Evolutionary conservation across 2,797 vertebrate genomes (phyloP), one percentile per base, ranked within the genome.

Genomic region (Cryptoblepharus egeriae): DNA sequence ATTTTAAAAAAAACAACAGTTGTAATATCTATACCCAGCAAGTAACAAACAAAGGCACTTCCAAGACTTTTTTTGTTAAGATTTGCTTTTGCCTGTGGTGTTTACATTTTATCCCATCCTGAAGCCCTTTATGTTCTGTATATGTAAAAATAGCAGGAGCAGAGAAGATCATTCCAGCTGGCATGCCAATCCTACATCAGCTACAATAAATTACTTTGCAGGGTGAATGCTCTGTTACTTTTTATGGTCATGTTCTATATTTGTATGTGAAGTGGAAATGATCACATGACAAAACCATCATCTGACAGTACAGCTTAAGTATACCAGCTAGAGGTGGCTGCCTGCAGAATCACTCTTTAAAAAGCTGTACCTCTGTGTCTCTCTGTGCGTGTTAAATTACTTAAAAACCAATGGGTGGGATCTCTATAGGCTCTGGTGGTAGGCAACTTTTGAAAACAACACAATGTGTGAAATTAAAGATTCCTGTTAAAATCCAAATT

Each of bases 201-300:
- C 94, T 91, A 93, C 92, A 95, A 94, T 96, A 95, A 96, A 96
- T 95, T 94, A 95, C 95, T 93, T 90, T 7, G 71, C 93, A 80
- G 93, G 92, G 94, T 95, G 96, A 96, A 95, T 95, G 94, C 95
- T 97, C 94, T 92, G 87, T 98, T 97, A 96, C 98, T 99, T 98
- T 99, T 99, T 99, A 99, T 98, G 98, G 98, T 96, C 98, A 99
- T 99, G 98, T 99, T 99, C 98, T 99, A 99, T 98, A 98, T 98
- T 99, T 98, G 96, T 97, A 92, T 90, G 94, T 95, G 95, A 96
- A 95, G 91, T 90, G 90, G 92, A 89, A 90, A 76, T 71, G 90
- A 85, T 95, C 95, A 94, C 92, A 92, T 96, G 95, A 88, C 91
- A 87, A 83, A 94, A 89, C 93, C 92, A 89, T 94, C 88, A 83